These are phyloP conservation scores for Acanthosepion lycidas DNA, from an alignment of 2,888 invertebrate species.

Conservation along the genomic window DNA sequence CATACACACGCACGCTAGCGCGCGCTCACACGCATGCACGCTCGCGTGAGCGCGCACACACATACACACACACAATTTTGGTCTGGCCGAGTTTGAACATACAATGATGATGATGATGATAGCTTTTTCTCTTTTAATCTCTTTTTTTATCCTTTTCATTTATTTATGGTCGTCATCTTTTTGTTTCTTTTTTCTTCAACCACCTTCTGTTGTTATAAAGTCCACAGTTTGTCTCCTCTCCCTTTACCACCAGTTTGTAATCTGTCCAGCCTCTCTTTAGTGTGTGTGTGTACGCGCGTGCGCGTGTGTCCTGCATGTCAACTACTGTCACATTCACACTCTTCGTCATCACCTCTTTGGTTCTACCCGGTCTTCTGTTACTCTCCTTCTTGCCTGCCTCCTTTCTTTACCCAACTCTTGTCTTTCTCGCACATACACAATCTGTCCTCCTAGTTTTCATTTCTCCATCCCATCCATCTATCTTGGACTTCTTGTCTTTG, in stretches of 20 bases:
- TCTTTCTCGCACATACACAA: conserved; percentile 39
- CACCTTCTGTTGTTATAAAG: neutral
- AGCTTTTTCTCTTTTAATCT: neutral
- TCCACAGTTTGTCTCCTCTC: conserved; percentile 14
- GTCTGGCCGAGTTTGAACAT: neutral
- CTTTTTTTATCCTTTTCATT: neutral
- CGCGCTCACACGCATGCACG: conserved; percentile 63
- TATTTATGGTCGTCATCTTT: conserved; percentile 33
- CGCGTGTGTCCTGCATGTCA: conserved; percentile 94
- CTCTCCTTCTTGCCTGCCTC: conserved; percentile 25
- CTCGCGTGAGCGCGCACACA: neutral
- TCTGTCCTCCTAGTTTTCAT: neutral
- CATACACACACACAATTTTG: conserved; percentile 20
- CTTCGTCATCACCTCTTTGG: conserved; percentile 47
- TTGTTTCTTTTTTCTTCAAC: conserved; percentile 4
- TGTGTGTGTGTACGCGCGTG: conserved; percentile 94
- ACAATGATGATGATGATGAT: neutral
- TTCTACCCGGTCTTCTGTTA: neutral
- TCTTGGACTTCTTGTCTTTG: conserved; percentile 23
- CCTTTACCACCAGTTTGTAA: neutral
- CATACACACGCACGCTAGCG: conserved; percentile 81
- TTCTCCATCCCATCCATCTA: neutral
- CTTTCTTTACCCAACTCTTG: neutral
- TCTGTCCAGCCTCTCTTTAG: conserved; percentile 13
- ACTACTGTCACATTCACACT: conserved; percentile 92